These are phyloP conservation scores for Ophiothrix spiculata DNA, from an alignment of 35 echinoderm and acorn worm species.

Conservation along the genomic window DNA sequence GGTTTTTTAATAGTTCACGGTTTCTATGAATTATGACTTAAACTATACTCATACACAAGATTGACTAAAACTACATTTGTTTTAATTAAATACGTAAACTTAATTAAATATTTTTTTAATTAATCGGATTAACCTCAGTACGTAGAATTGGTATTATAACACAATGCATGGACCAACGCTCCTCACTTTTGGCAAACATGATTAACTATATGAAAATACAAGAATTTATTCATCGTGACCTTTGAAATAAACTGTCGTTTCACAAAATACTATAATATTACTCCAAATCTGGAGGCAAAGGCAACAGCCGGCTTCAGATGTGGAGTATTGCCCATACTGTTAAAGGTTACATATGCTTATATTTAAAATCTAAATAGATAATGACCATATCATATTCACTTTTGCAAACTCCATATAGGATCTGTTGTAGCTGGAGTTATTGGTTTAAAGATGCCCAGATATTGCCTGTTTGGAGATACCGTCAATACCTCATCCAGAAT, in stretches of 20 bases:
- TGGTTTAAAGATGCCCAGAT: constrained; percentile 94
- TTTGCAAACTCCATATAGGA: constrained; percentile 28
- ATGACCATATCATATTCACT: not conserved
- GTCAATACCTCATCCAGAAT: constrained; percentile 95
- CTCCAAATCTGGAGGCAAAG: not conserved
- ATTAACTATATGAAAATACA: no score
- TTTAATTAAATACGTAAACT: no score
- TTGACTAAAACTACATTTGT: no score
- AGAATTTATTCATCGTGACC: no score
- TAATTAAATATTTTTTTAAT: no score
- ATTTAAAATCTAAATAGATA: not conserved
- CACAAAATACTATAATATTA: not conserved
- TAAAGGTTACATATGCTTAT: not conserved
- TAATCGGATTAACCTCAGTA: no score
- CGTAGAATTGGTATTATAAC: no score
- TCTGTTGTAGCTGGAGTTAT: constrained; percentile 94
- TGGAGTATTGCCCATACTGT: not conserved
- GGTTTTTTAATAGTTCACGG: no score
- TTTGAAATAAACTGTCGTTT: not conserved
- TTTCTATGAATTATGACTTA: no score
- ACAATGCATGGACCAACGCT: no score
- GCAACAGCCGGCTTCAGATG: not conserved
- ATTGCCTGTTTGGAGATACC: constrained; percentile 96
- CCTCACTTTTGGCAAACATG: no score
- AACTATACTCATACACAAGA: no score